Percentiles rank a stretch among this genome's conserved stretches.
Evolutionary conservation across 2,888 invertebrate genomes (phyloP).

Genomic region (Willowsia nigromaculata): DNA sequence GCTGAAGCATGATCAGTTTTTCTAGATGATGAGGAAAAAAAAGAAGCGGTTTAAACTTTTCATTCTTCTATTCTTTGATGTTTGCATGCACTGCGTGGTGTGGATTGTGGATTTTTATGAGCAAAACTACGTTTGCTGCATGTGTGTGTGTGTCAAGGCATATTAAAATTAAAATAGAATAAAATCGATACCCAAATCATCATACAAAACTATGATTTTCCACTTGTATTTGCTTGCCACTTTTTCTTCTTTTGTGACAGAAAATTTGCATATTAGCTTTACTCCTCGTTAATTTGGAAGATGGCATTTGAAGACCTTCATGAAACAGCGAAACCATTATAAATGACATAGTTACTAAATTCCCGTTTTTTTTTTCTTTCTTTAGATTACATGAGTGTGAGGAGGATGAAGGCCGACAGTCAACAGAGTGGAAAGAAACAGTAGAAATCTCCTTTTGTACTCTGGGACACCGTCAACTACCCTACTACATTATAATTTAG

Average conservation of each 20-base stretch:
- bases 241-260: neutral
- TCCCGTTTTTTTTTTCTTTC: neutral
- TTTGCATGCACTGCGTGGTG: neutral
- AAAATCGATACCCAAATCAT: neutral
- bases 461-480: neutral
- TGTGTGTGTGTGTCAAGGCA: neutral
- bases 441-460: neutral
- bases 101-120: no score
- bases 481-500: neutral
- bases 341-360: conserved; percentile 1
- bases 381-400: conserved; percentile 15
- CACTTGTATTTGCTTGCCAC: neutral
- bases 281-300: neutral
- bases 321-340: no score
- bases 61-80: neutral
- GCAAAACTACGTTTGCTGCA: no score
- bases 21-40: neutral
- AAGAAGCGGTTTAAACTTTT: conserved; percentile 9
- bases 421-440: neutral
- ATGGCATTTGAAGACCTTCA: no score
- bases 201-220: neutral
- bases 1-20: neutral
- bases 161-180: neutral
- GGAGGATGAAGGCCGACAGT: neutral
- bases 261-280: neutral